phyloP scores from a whole-genome alignment of 1,140 invertebrate species.

The Chrysomallon squamiferum region DNA sequence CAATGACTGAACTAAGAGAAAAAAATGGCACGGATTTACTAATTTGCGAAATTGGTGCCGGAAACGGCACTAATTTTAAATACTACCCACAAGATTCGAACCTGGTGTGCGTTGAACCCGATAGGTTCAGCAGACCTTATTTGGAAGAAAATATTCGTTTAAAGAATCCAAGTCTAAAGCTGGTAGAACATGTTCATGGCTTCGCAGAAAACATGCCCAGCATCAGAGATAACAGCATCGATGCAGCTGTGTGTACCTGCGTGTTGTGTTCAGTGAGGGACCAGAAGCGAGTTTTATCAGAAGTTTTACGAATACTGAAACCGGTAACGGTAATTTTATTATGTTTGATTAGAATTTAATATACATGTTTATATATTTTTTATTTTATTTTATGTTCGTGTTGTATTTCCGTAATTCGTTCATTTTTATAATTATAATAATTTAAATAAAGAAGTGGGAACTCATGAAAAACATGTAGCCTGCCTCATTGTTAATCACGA shows the following conservation, averaged over 20 bases:
- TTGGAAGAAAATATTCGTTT: neutral
- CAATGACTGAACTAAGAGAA: neutral
- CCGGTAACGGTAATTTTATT: conserved; percentile 6
- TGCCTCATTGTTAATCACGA: no score
- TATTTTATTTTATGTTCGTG: no score
- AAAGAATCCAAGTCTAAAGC: neutral
- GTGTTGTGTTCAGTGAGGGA: neutral
- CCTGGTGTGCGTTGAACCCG: neutral
- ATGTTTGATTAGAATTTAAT: no score
- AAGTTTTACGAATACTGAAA: conserved; percentile 9
- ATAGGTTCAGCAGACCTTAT: neutral
- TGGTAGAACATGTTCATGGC: neutral
- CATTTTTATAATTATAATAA: no score
- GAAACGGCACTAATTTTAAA: conserved; percentile 1
- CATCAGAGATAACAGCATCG: neutral
- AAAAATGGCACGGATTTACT: neutral
- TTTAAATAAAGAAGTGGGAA: no score
- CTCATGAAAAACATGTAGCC: no score
- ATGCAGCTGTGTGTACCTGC: conserved; percentile 7
- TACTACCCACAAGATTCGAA: neutral
- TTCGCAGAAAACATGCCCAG: conserved; percentile 2
- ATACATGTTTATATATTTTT: no score
- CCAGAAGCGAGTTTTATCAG: neutral
- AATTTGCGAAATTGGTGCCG: neutral
- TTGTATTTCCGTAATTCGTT: no score